Conservation (phyloP, 1,140 invertebrate genomes). For the Paramacrobiotus metropolitanus region DNA sequence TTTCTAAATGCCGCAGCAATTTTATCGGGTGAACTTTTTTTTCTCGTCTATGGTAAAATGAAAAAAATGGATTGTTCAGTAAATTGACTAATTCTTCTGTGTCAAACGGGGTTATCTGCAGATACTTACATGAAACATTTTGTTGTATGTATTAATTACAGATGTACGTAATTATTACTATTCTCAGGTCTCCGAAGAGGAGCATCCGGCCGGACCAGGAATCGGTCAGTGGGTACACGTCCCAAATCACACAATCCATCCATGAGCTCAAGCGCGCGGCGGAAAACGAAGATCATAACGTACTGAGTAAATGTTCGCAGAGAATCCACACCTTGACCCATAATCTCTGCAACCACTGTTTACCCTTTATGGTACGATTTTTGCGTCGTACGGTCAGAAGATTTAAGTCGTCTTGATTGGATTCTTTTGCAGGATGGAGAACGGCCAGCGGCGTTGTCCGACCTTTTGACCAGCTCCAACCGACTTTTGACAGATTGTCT, state of each 20-base stretch:
- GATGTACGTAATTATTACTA: not conserved
- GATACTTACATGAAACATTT: no score
- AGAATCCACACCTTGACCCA: not conserved
- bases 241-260: conserved; percentile 60
- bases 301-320: not conserved
- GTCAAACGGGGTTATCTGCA: no score
- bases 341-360: not conserved
- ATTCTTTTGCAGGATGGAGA: not conserved
- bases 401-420: not conserved
- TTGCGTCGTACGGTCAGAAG: not conserved
- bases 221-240: conserved; percentile 52
- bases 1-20: no score
- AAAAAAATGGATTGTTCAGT: conserved; percentile 16
- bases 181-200: conserved; percentile 7
- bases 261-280: conserved; percentile 38
- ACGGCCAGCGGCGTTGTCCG: not conserved
- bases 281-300: not conserved
- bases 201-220: conserved; percentile 27
- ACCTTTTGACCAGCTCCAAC: not conserved
- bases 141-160: no score
- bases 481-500: not conserved
- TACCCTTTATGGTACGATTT: not conserved
- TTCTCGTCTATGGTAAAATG: not conserved
- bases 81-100: no score
- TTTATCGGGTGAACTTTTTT: no score